Evolutionary conservation across 2,888 invertebrate species (phyloP), one percentile per base, ranked within the genome.

Genomic region (Polyommatus icarus): DNA sequence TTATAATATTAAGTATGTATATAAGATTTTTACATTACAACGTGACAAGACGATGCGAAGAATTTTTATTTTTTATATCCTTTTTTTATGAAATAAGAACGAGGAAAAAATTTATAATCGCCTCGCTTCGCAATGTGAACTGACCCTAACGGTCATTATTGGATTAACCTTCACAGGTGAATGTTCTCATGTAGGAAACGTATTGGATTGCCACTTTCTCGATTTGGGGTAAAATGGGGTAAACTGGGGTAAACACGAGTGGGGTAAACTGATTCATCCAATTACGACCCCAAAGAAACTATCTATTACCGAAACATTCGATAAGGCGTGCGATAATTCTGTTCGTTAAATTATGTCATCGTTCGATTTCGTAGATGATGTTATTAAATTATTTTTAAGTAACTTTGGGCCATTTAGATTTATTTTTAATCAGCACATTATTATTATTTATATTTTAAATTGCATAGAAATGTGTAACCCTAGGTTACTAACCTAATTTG

Each of bases 221-320:
- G 88, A 89, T 90, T 90, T 88, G 88, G 90, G 88, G 90, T 89
- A 90, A 91, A 92, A 24, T 24, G 50, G 73, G 24, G 29, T 61
- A 67, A 67, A 67, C 29, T 67, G 67, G 67, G 67, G 67, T 67
- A 67, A 67, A 67, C 89, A 90, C 88, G 89, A 92, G 91, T 93
- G 91, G 92, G 91, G 92, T 90, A 91, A 93, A 92, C 91, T 92
- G 93, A 93, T 93, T 92, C 86, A 94, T 94, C 90, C 93, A 92
- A 93, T 93, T 93, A 93, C 90, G 88, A 87, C 89, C 90, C 80
- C 81, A 77, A 59, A 82, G 81, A 82, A 80, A 80, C 81, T 81
- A 80, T 67, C 81, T 87, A 90, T 91, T 87, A 84, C 84, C 10
- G 46, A 15, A 76, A 8, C 78, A 59, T 46, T 54, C 80, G 79